phyloP scores from a whole-genome alignment of 2,888 invertebrate genomes.

The Acanthosoma haemorrhoidale region DNA sequence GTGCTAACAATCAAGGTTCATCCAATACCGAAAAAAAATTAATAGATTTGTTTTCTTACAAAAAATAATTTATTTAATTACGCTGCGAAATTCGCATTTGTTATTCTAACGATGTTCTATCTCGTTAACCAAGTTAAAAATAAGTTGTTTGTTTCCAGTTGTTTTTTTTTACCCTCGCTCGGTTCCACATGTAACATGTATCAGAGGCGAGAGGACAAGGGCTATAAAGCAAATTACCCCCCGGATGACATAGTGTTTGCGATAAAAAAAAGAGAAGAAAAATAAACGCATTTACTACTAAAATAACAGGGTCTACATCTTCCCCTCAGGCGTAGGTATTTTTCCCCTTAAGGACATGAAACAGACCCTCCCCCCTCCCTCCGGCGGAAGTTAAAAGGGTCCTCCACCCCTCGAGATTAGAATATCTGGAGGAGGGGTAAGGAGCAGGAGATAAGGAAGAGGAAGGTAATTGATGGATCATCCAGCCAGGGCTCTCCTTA shows the following conservation, averaged over 20 bases:
- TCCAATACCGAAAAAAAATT: no score
- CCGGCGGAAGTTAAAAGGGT: slow-evolving; percentile 24
- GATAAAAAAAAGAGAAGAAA: slow-evolving; percentile 6
- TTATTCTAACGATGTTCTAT: no score
- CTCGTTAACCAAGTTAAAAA: no score
- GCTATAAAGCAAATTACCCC: slow-evolving; percentile 12
- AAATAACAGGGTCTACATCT: slow-evolving; percentile 8
- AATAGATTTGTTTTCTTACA: no score
- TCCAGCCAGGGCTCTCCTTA: neutral
- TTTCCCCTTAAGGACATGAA: slow-evolving; percentile 5
- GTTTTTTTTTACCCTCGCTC: no score
- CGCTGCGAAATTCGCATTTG: no score
- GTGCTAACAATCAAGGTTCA: no score
- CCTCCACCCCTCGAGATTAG: slow-evolving; percentile 16
- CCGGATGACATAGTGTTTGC: neutral
- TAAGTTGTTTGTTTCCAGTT: no score
- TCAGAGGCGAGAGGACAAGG: slow-evolving; percentile 10
- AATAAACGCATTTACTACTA: slow-evolving; percentile 8
- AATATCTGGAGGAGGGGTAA: slow-evolving; percentile 15
- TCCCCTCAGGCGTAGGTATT: slow-evolving; percentile 9
- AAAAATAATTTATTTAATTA: no score
- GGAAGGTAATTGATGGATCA: slow-evolving; percentile 25
- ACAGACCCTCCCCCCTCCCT: neutral
- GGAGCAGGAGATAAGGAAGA: slow-evolving; percentile 18
- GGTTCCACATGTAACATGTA: slow-evolving; percentile 12